Evolutionary conservation across 2,888 invertebrate species (phyloP).

Genomic region (Crocallis elinguaria): DNA sequence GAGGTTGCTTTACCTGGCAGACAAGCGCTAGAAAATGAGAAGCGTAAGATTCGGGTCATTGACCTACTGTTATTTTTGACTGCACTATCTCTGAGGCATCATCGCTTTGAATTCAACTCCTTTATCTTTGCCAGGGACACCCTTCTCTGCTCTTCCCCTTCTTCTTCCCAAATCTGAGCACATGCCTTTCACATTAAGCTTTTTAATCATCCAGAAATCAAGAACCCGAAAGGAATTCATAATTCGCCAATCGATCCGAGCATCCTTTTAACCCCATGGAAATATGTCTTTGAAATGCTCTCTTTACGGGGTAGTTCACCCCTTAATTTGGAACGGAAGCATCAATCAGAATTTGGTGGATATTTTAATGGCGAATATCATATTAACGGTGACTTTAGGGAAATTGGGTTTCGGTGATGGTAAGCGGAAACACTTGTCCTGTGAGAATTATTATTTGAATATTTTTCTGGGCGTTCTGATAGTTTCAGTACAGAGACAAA

Average conservation of each 20-base stretch:
- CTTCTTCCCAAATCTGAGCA: not conserved
- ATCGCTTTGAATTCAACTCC: no score
- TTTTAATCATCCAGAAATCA: conserved; percentile 36
- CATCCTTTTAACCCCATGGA: conserved; percentile 55
- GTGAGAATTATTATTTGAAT: no score
- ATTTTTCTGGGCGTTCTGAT: no score
- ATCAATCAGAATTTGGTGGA: conserved; percentile 41
- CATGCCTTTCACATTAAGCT: conserved; percentile 16
- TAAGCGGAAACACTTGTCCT: not conserved
- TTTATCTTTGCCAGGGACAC: no score
- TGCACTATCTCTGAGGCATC: no score
- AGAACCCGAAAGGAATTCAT: conserved; percentile 50
- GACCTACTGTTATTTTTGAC: no score
- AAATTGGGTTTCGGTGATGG: conserved; percentile 14
- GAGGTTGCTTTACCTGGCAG: no score
- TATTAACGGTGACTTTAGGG: conserved; percentile 6
- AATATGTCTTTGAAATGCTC: conserved; percentile 59
- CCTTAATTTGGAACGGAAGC: conserved; percentile 41
- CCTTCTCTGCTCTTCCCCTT: no score
- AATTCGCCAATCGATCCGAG: conserved; percentile 59
- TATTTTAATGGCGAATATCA: conserved; percentile 21
- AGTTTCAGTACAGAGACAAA: no score
- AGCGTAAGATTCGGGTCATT: no score
- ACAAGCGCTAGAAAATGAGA: no score
- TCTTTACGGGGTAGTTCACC: conserved; percentile 32